These are phyloP conservation scores for Agrochola circellaris DNA, from an alignment of 2,888 invertebrate species.

Conservation along the genomic window DNA sequence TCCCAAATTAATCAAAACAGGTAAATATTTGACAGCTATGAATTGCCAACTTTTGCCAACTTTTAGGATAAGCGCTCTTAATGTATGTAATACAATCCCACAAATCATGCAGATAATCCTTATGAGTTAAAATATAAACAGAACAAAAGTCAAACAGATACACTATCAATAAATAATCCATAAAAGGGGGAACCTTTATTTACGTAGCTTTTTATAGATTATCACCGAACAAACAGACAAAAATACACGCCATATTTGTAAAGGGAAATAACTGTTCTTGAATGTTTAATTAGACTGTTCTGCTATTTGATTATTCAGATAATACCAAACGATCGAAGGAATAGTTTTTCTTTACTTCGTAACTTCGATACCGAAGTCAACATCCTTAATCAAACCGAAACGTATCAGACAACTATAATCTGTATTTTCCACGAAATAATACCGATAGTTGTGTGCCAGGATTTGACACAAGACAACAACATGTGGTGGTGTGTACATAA, in stretches of 20 bases:
- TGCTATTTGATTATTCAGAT: slow-evolving; percentile 37
- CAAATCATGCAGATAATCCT: slow-evolving; percentile 4
- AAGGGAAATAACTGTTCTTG: slow-evolving; percentile 42
- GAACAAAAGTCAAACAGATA: neutral
- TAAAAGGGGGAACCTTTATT: slow-evolving; percentile 2
- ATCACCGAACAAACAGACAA: slow-evolving; percentile 23
- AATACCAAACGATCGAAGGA: slow-evolving; percentile 31
- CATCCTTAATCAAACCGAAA: slow-evolving; percentile 16
- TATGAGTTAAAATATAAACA: slow-evolving; percentile 1
- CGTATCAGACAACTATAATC: slow-evolving; percentile 16
- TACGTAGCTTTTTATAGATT: slow-evolving; percentile 13
- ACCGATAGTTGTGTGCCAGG: slow-evolving; percentile 20
- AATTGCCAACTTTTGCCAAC: no score
- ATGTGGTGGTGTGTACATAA: slow-evolving; percentile 49
- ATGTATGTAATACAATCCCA: neutral
- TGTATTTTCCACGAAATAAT: slow-evolving; percentile 24
- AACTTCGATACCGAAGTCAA: slow-evolving; percentile 36
- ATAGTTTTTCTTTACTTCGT: slow-evolving; percentile 22
- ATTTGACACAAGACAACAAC: slow-evolving; percentile 40
- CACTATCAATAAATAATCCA: neutral
- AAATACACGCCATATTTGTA: slow-evolving; percentile 37
- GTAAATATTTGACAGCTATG: no score
- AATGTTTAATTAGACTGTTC: slow-evolving; percentile 48
- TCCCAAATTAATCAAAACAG: no score
- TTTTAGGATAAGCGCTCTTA: no score